Evolutionary conservation across 2,888 invertebrate species (phyloP).

Genomic region (Apodemia zela): DNA sequence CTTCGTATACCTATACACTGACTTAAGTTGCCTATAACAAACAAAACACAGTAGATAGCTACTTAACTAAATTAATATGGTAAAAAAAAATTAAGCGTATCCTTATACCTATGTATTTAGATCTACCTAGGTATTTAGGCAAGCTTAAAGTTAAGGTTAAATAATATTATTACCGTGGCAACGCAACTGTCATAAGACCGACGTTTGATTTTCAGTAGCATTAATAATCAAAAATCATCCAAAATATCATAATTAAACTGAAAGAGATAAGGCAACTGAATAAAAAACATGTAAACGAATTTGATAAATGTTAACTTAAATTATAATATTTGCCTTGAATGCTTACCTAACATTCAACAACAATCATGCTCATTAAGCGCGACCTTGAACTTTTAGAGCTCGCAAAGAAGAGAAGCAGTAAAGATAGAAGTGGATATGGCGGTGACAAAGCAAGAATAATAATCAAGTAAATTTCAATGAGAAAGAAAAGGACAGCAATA

Average conservation of each 20-base stretch:
- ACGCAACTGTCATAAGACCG: neutral
- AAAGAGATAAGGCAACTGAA: neutral
- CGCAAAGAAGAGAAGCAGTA: slow-evolving; percentile 7
- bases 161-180: neutral
- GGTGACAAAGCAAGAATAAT: slow-evolving; percentile 16
- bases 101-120: no score
- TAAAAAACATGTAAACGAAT: neutral
- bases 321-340: neutral
- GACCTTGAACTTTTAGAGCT: slow-evolving; percentile 7
- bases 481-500: slow-evolving; percentile 29
- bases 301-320: neutral
- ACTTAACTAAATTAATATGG: no score
- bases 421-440: slow-evolving; percentile 18
- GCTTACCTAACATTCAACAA: neutral
- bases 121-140: no score
- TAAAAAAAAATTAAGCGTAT: no score
- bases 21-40: no score
- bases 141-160: no score
- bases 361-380: slow-evolving; percentile 2
- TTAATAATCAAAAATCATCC: neutral
- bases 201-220: neutral
- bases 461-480: slow-evolving; percentile 18
- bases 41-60: no score
- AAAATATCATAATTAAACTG: neutral
- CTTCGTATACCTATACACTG: no score